Conservation (phyloP, 2,888 invertebrate genomes). For the Falcaria lacertinaria region DNA sequence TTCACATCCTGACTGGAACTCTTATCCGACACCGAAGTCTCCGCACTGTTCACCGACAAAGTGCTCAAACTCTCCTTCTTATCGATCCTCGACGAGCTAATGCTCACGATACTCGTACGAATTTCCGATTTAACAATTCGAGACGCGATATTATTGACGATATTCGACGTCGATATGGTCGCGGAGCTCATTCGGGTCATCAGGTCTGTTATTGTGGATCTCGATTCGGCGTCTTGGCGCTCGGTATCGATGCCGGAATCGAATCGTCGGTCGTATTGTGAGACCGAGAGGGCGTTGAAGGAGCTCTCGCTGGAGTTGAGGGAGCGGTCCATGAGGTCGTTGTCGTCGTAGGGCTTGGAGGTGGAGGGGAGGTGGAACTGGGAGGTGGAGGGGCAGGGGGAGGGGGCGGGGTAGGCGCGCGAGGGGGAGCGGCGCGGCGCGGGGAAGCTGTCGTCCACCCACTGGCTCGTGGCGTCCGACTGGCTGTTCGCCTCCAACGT, state of each 20-base stretch:
- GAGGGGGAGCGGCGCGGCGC: slow-evolving; percentile 52
- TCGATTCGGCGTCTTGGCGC: slow-evolving; percentile 43
- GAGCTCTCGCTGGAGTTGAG: slow-evolving; percentile 69
- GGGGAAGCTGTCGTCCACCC: slow-evolving; percentile 77
- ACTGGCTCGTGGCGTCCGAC: slow-evolving; percentile 72
- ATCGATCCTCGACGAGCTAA: slow-evolving; percentile 68
- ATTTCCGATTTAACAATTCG: slow-evolving; percentile 64
- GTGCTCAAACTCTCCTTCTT: slow-evolving; percentile 66
- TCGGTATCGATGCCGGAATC: slow-evolving; percentile 57
- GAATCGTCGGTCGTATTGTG: slow-evolving; percentile 58
- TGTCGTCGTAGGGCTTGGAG: slow-evolving; percentile 61
- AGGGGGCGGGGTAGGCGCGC: slow-evolving; percentile 45
- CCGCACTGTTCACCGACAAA: slow-evolving; percentile 66
- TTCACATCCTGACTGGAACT: slow-evolving; percentile 75
- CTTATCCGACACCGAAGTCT: slow-evolving; percentile 64
- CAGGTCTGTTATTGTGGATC: slow-evolving; percentile 60
- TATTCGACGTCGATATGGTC: slow-evolving; percentile 57
- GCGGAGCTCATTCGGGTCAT: slow-evolving; percentile 69
- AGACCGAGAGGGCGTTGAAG: slow-evolving; percentile 60
- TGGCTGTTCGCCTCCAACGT: slow-evolving; percentile 57
- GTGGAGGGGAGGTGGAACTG: slow-evolving; percentile 60
- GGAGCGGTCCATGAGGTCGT: slow-evolving; percentile 60
- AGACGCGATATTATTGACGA: slow-evolving; percentile 56
- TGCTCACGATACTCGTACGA: slow-evolving; percentile 63
- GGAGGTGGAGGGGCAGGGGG: no score